Evolutionary conservation across 1,140 invertebrate species (phyloP), one percentile per base, ranked within the genome.

Genomic region (Akabosia matsudoensis): DNA sequence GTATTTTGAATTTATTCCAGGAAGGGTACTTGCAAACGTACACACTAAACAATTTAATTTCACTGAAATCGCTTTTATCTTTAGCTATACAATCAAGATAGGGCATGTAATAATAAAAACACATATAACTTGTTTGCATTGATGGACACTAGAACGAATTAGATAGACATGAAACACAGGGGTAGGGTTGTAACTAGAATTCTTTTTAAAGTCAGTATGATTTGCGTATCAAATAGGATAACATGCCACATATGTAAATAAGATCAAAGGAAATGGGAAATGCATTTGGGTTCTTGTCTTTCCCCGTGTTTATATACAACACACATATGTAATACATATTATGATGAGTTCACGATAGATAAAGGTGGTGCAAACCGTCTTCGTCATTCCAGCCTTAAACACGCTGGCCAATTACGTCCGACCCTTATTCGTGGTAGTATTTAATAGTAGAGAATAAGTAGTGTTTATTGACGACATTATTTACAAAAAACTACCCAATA

Each of bases 241-340:
- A 67, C 24, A 67, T 67, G 61, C 61, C 61, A 67, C 61, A 67
- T 67, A 67, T 67, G 61, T 22, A 67, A 67, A 67, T 67, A 67
- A 67, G 61, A 67, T 67, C 61, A 67, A 67, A 67, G 26, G n/a
- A 67, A 22, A 30, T 67, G 4, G 54, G 28, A 67, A 67, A 67
- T 67, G 31, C 30, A 67, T 67, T 67, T 67, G 24, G 31, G 28
- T 67, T 13, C 26, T 61, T n/a, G n/a, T n/a, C n/a, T n/a, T n/a
- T n/a, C n/a, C n/a, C n/a, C 18, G 37, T 18, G 18, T 18, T 10
- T 45, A 45, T 45, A 45, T 45, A 18, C 18, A 45, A 18, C 37
- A 45, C 18, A 45, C 18, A 45, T 45, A 45, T 45, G 37, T 45
- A 45, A 45, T 10, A 45, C 18, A 45, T 45, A 45, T 45, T 45